Percentiles rank a stretch among this genome's conserved stretches.
phyloP scores from a whole-genome alignment of 2,797 vertebrate species.

The Sebastiscus albofasciatus region DNA sequence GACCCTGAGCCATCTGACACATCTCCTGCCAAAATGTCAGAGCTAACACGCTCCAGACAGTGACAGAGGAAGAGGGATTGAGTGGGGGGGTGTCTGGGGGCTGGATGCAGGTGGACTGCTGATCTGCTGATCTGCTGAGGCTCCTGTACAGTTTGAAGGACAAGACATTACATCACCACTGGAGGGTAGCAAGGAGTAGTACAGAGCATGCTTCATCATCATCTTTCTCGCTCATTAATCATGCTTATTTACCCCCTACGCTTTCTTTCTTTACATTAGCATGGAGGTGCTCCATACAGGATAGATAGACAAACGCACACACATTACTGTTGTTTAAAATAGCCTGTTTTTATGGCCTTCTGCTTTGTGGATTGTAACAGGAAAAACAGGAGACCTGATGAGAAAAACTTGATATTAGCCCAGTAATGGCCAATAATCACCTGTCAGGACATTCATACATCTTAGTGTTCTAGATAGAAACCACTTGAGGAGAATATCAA shows the following conservation, averaged over 20 bases:
- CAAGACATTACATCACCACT: not conserved
- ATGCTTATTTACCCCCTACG: not conserved
- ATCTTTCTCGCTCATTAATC: not conserved
- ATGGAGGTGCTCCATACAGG: not conserved
- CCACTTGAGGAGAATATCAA: not conserved
- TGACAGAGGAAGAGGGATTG: not conserved
- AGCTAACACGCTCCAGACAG: not conserved
- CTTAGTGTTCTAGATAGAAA: not conserved
- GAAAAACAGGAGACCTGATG: not conserved
- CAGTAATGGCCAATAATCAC: not conserved
- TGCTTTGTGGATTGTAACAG: not conserved
- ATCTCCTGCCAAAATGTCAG: conserved; percentile 65
- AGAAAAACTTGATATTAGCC: not conserved
- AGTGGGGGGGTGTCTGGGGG: not conserved
- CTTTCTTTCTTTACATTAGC: not conserved
- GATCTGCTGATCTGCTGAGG: conserved; percentile 25
- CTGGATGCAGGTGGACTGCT: conserved; percentile 9
- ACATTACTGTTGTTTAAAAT: not conserved
- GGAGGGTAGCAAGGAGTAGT: conserved; percentile 12
- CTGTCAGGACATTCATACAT: not conserved
- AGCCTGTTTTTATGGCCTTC: not conserved
- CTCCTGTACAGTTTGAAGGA: conserved; percentile 13
- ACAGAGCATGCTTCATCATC: not conserved
- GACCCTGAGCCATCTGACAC: conserved; percentile 36
- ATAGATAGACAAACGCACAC: not conserved